These are phyloP conservation scores for Drosophila busckii DNA, from an alignment of 1,140 invertebrate genomes.

Conservation along the genomic window DNA sequence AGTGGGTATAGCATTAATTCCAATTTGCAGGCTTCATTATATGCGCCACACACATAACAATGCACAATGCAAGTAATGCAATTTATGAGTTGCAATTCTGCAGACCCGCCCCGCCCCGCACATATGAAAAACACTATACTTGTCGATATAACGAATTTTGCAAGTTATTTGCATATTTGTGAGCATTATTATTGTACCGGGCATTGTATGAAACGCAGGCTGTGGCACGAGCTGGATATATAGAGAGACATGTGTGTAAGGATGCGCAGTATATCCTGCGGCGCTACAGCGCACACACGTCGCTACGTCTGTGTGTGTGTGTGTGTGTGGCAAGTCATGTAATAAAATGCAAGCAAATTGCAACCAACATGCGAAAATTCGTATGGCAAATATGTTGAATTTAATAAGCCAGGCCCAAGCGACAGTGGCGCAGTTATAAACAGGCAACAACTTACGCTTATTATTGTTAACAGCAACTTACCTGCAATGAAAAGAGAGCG, in stretches of 20 bases:
- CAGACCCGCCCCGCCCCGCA: neutral
- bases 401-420: constrained; percentile 38
- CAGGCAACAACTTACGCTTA: constrained; percentile 14
- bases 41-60: constrained; percentile 30
- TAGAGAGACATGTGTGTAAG: constrained; percentile 42
- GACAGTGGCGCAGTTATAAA: constrained; percentile 10
- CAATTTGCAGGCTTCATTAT: constrained; percentile 31
- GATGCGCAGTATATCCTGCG: constrained; percentile 73
- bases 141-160: constrained; percentile 51
- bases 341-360: constrained; percentile 53
- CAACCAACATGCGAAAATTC: constrained; percentile 47
- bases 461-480: constrained; percentile 38
- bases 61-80: constrained; percentile 33
- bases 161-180: constrained; percentile 66
- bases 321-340: constrained; percentile 20
- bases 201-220: no score
- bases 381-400: constrained; percentile 32
- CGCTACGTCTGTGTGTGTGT: neutral
- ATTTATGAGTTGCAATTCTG: constrained; percentile 38
- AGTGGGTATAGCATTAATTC: constrained; percentile 25
- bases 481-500: constrained; percentile 51
- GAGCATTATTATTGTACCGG: constrained; percentile 38
- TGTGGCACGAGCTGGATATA: no score
- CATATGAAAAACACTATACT: neutral
- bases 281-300: constrained; percentile 33